Base-by-base conservation (phyloP, 1,140 invertebrate genomes). In the Cephus cinctus region DNA sequence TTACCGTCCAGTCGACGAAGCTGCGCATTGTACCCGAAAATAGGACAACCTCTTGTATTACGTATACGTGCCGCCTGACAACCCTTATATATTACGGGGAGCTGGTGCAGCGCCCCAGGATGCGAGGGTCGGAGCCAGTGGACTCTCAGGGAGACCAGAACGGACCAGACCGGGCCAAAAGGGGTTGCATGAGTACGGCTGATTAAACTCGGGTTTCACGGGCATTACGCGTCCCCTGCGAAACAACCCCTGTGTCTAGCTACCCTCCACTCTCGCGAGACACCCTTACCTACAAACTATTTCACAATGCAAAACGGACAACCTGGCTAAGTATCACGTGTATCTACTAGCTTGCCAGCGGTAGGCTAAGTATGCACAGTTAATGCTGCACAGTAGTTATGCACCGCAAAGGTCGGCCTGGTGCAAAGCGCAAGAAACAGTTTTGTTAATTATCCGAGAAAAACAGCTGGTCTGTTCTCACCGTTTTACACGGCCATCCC, bases 381-480 rank as follows among this genome's bases (percentile, higher is more conserved):
- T 31, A 23, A 34, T 49, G 27, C 44, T 43, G 36, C 43, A 41
- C 43, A 18, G 47, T 25, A 40, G 32, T 36, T 25, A 23, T 34
- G 51, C n/a, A n/a, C n/a, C n/a, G n/a, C n/a, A n/a, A n/a, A n/a
- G n/a, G n/a, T n/a, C n/a, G n/a, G n/a, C n/a, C n/a, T n/a, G n/a
- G n/a, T n/a, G n/a, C n/a, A n/a, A n/a, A n/a, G n/a, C n/a, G n/a
- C 42, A 62, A 58, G 56, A 57, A 57, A 54, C 50, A 57, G 54
- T 64, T 69, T 69, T 52, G 59, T 66, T 72, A 71, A 69, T 72
- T 71, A 69, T 72, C 61, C 62, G 54, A 60, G 50, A 60, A 65
- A 63, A 69, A 61, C 58, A 68, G 57, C 61, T 47, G 66, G 57
- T 44, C 39, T 30, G 50, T 31, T 67, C 66, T 56, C 66, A 69